phyloP scores from a whole-genome alignment of 2,797 vertebrate genomes.

The Poecilia gillii region DNA sequence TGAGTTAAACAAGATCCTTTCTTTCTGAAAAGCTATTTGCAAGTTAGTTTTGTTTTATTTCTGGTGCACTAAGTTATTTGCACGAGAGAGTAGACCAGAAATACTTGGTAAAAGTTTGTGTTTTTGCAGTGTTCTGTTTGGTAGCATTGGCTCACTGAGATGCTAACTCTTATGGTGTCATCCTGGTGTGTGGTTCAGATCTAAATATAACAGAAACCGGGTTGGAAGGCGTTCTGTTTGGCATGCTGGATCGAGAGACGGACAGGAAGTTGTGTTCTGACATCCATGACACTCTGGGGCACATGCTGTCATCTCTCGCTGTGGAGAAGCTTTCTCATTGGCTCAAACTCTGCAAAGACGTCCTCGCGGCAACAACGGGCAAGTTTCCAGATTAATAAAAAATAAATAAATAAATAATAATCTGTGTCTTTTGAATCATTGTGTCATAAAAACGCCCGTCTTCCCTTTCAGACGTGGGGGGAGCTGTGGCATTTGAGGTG shows the following conservation, averaged over 20 bases:
- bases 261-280: constrained; percentile 96
- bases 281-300: constrained; percentile 97
- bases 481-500: constrained; percentile 83
- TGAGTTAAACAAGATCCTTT: too few species aligned
- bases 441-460: neutral
- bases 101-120: too few species aligned
- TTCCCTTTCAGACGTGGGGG: constrained; percentile 85
- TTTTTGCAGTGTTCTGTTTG: constrained; percentile 3
- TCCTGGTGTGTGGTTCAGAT: constrained; percentile 73
- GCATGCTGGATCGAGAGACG: constrained; percentile 97
- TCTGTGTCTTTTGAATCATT: neutral
- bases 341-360: constrained; percentile 98
- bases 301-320: constrained; percentile 97
- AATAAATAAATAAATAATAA: too few species aligned
- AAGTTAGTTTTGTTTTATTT: too few species aligned
- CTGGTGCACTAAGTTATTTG: too few species aligned
- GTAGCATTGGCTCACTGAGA: neutral
- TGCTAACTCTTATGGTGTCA: constrained; percentile 6
- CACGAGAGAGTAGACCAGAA: too few species aligned
- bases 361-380: constrained; percentile 96
- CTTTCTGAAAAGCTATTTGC: too few species aligned
- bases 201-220: constrained; percentile 95
- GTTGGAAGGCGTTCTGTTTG: constrained; percentile 95
- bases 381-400: constrained; percentile 30
- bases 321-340: constrained; percentile 97